Conservation (phyloP, 2,888 invertebrate species). For the Halictus quadricinctus region DNA sequence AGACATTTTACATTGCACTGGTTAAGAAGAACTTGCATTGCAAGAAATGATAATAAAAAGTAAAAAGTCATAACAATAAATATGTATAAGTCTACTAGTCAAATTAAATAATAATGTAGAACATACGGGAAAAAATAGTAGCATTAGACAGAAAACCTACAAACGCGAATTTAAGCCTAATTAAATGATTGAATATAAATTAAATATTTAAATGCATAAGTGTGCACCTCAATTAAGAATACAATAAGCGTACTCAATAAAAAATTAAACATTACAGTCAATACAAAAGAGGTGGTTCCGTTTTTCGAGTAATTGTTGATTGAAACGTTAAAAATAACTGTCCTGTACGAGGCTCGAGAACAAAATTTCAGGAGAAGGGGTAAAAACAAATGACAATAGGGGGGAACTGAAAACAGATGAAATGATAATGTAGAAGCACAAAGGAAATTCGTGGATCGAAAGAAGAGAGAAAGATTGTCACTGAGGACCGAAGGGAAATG, state of each 20-base stretch:
- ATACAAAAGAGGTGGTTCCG: no score
- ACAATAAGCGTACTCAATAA: no score
- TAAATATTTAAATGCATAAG: no score
- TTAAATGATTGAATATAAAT: no score
- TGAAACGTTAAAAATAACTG: background rate
- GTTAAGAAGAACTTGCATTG: background rate
- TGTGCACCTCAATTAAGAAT: no score
- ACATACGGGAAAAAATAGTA: no score
- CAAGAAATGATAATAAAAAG: background rate
- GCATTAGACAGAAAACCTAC: no score
- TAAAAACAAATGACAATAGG: background rate
- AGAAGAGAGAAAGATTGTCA: constrained; percentile 22
- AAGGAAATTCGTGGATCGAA: constrained; percentile 9
- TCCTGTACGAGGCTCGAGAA: background rate
- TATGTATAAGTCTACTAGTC: background rate
- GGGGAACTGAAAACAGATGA: constrained; percentile 25
- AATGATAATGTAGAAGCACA: background rate
- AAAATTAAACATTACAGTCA: no score
- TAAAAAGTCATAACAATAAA: background rate
- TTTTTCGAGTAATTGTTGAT: no score
- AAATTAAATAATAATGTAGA: no score
- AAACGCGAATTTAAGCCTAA: background rate
- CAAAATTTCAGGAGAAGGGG: background rate
- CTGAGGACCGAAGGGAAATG: constrained; percentile 13
- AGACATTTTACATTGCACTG: background rate